These are phyloP conservation scores for Crotalus tigris DNA, from an alignment of 2,113 vertebrate species.

Conservation along the genomic window DNA sequence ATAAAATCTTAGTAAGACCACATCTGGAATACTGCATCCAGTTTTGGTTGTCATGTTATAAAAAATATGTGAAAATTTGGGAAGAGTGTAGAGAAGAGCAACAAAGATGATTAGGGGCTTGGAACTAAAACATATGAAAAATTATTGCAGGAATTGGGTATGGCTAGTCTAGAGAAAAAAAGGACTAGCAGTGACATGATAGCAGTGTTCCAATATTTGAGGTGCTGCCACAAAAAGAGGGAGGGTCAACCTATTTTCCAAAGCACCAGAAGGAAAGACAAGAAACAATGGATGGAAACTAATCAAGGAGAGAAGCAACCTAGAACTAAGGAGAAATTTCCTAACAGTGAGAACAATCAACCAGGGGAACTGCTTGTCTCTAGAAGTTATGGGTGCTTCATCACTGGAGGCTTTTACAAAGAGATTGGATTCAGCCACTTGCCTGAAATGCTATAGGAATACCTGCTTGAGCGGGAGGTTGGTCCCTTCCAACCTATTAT, in stretches of 20 bases:
- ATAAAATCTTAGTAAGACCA: neutral
- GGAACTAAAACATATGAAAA: neutral
- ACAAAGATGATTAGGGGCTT: neutral
- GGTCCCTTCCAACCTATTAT: neutral
- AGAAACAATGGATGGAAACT: neutral
- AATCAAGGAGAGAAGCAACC: neutral
- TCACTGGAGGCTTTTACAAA: no score
- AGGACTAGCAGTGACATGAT: neutral
- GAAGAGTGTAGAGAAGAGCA: neutral
- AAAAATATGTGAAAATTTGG: neutral
- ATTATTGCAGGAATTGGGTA: neutral
- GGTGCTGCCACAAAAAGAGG: neutral
- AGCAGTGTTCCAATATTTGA: neutral
- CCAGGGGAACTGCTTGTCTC: no score
- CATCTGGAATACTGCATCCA: neutral
- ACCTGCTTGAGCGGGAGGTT: no score
- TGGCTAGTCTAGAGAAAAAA: neutral
- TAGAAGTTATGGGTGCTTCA: no score
- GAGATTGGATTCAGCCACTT: no score
- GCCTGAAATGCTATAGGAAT: no score
- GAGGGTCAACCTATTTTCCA: neutral
- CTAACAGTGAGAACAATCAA: neutral
- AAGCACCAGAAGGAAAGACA: neutral
- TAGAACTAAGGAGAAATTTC: neutral
- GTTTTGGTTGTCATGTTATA: neutral